Base-by-base conservation (phyloP, 2,797 vertebrate species). In the Tragelaphus eurycerus region DNA sequence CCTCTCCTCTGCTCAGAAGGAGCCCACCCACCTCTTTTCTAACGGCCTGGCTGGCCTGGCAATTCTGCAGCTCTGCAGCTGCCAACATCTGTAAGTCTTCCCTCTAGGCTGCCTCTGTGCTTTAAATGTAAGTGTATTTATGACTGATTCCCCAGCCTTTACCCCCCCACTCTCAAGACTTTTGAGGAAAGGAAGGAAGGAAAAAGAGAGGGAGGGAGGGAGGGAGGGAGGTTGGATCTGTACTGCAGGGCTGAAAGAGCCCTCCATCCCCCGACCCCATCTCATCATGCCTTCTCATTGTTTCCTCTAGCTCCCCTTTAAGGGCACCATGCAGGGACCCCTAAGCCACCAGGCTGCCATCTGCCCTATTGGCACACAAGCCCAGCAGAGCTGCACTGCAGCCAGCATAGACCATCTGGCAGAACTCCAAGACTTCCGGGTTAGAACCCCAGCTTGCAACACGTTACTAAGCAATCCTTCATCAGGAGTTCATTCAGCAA, bases 351-450 rank as follows among this genome's bases (percentile, higher is more conserved):
- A 89, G 15, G 31, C 15, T 78, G 50, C 93, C 90, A 88, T 95
- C 86, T 93, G 89, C 84, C 95, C 94, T 78, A 38, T 19, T 79
- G 86, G 86, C 74, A 25, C 86, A n/a, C 19, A 29, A 95, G 62
- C 89, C 89, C 79, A 94, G 86, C 74, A 50, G 81, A 92, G 86
- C 93, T 91, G 81, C 52, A 12, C 79, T 59, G 57, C 11, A 46
- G 83, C 86, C 86, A 89, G 52, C 81, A 43, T 8, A 89, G n/a
- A 71, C 52, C 50, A 88, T 82, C 64, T 97, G 97, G 96, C 97
- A 90, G 94, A 64, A 76, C 50, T 96, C 96, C 96, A 97, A 93
- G 81, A 82, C 95, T 93, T 93, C 96, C 46, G 4, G 89, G 91
- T 96, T 96, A 95, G 81, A 87, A 93, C 94, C 89, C 92, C 89